phyloP scores from a whole-genome alignment of 2,888 invertebrate species.

The Notodonta ziczac region DNA sequence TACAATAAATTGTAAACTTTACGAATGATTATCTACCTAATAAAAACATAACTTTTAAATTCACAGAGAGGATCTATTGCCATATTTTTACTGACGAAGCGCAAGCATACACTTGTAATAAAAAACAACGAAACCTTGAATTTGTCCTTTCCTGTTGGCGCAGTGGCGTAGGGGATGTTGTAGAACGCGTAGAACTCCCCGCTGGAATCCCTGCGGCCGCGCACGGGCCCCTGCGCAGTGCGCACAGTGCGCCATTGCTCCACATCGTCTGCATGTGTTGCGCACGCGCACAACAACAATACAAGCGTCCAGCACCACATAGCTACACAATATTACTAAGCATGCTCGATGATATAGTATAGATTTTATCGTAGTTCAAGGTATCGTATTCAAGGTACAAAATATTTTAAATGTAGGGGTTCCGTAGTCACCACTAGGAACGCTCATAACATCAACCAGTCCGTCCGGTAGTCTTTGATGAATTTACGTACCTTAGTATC shows the following conservation, averaged over 20 bases:
- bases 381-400: too few relatives aligned
- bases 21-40: too few relatives aligned
- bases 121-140: slow-evolving; percentile 49
- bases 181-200: slow-evolving; percentile 48
- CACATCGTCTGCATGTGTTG: slow-evolving; percentile 14
- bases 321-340: slow-evolving; percentile 7
- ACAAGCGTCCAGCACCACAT: slow-evolving; percentile 10
- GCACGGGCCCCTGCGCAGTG: slow-evolving; percentile 49
- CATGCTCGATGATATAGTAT: background rate
- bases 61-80: too few relatives aligned
- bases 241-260: slow-evolving; percentile 35
- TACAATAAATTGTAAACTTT: too few relatives aligned
- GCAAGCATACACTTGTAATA: background rate
- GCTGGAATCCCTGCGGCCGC: slow-evolving; percentile 45
- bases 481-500: too few relatives aligned
- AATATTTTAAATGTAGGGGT: too few relatives aligned
- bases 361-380: too few relatives aligned
- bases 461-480: too few relatives aligned
- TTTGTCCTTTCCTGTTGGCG: slow-evolving; percentile 45
- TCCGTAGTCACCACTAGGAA: too few relatives aligned
- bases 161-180: slow-evolving; percentile 57
- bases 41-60: too few relatives aligned
- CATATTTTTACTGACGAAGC: background rate
- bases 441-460: too few relatives aligned
- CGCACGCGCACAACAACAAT: slow-evolving; percentile 11